Conservation (phyloP, 2,888 invertebrate species). For the Cryptosula pallasiana region DNA sequence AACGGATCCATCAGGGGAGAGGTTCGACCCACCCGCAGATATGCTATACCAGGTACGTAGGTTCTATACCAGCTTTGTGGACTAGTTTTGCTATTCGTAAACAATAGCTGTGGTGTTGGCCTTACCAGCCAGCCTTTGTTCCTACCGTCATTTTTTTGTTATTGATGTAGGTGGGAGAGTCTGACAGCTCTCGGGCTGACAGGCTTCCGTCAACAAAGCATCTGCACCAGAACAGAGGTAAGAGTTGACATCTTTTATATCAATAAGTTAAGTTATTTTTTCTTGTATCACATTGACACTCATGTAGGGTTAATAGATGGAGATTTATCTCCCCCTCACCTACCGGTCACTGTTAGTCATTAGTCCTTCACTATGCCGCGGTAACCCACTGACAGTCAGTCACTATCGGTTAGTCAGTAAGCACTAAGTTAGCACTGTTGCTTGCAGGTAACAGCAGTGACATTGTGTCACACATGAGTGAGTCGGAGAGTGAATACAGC, state of each 20-base stretch:
- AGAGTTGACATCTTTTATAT: neutral
- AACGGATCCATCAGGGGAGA: neutral
- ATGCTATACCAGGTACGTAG: too few species aligned
- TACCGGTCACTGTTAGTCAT: too few species aligned
- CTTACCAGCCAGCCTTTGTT: too few species aligned
- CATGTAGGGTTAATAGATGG: too few species aligned
- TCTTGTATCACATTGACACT: neutral
- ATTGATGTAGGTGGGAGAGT: neutral
- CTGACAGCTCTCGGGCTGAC: conserved; percentile 15
- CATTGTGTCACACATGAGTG: conserved; percentile 21
- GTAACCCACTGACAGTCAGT: too few species aligned
- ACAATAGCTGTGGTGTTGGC: too few species aligned
- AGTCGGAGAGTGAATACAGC: conserved; percentile 20
- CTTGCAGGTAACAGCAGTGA: conserved; percentile 18
- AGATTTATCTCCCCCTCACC: neutral
- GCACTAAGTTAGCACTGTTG: too few species aligned
- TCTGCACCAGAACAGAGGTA: neutral
- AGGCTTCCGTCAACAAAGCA: neutral
- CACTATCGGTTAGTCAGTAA: too few species aligned
- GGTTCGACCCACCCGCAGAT: neutral
- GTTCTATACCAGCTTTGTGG: too few species aligned
- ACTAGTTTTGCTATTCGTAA: too few species aligned
- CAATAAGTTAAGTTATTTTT: too few species aligned
- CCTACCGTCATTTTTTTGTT: neutral
- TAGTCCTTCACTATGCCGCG: too few species aligned